Percentiles rank a stretch among this genome's conserved stretches.
phyloP scores from a whole-genome alignment of 1,140 invertebrate genomes.

The Trinorchestia longiramus region DNA sequence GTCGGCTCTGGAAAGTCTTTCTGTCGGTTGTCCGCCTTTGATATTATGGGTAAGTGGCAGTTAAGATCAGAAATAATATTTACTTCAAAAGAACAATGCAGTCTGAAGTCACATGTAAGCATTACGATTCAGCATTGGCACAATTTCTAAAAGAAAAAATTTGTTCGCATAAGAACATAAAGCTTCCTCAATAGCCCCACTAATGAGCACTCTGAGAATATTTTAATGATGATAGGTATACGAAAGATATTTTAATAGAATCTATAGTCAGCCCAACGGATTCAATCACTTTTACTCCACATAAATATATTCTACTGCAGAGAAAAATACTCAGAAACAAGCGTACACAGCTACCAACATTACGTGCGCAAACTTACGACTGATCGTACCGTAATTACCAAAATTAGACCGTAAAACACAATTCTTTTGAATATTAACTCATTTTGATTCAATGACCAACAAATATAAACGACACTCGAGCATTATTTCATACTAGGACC shows the following conservation, averaged over 20 bases:
- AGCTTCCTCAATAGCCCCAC: background rate
- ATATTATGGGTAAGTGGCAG: background rate
- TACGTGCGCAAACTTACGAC: too few species aligned
- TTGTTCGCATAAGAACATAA: background rate
- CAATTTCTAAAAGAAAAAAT: background rate
- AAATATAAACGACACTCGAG: too few species aligned
- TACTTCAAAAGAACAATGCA: background rate
- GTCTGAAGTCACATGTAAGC: background rate
- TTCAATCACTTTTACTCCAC: background rate
- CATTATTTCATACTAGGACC: too few species aligned
- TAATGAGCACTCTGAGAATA: background rate
- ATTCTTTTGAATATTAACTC: too few species aligned
- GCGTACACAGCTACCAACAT: too few species aligned
- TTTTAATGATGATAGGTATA: background rate
- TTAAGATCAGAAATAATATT: background rate
- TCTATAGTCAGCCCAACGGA: background rate
- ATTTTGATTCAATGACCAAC: too few species aligned
- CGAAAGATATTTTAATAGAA: too few species aligned
- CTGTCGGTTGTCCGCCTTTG: slow-evolving; percentile 7
- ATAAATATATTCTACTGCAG: background rate
- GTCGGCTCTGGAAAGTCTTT: background rate
- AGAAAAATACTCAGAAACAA: background rate
- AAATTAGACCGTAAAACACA: too few species aligned
- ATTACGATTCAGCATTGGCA: background rate
- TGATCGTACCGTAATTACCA: too few species aligned